These are phyloP conservation scores for Merluccius polli DNA, from an alignment of 2,797 vertebrate genomes.

Conservation along the genomic window DNA sequence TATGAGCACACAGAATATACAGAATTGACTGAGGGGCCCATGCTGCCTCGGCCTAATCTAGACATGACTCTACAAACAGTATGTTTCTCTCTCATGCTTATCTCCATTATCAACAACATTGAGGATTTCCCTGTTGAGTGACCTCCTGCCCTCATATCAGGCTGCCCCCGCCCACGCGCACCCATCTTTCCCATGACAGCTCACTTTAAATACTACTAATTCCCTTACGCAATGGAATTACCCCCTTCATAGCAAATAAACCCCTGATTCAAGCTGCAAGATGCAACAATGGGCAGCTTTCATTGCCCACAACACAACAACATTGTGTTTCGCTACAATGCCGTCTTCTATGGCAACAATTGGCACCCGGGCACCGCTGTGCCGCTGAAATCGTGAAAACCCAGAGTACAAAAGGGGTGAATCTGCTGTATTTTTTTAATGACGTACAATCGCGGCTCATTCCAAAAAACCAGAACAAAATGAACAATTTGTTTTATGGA, in stretches of 20 bases:
- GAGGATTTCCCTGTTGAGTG: conserved; percentile 55
- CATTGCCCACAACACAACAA: conserved; percentile 60
- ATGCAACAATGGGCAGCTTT: conserved; percentile 60
- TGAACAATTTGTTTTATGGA: conserved; percentile 56
- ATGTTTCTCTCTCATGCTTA: conserved; percentile 52
- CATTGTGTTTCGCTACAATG: conserved; percentile 64
- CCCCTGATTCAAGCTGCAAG: conserved; percentile 47
- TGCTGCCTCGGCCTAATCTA: conserved; percentile 37
- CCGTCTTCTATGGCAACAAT: conserved; percentile 45
- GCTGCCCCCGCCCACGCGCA: conserved; percentile 15
- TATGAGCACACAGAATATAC: conserved; percentile 22
- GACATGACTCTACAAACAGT: conserved; percentile 19
- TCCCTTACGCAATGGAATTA: conserved; percentile 67
- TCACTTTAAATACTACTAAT: conserved; percentile 61
- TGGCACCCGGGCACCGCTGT: conserved; percentile 34
- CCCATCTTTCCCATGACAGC: conserved; percentile 43
- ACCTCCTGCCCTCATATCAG: conserved; percentile 32
- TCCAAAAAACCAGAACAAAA: conserved; percentile 28
- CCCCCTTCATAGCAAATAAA: conserved; percentile 65
- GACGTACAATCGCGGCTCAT: conserved; percentile 9
- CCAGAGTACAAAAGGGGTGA: conserved; percentile 32
- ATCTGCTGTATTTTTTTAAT: conserved; percentile 56
- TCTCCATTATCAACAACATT: conserved; percentile 47
- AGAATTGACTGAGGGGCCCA: conserved; percentile 30
- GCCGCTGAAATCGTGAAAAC: conserved; percentile 27